Percentiles rank a stretch among this genome's conserved stretches.
phyloP scores from a whole-genome alignment of 2,113 vertebrate genomes.

The Leuciscus idus region DNA sequence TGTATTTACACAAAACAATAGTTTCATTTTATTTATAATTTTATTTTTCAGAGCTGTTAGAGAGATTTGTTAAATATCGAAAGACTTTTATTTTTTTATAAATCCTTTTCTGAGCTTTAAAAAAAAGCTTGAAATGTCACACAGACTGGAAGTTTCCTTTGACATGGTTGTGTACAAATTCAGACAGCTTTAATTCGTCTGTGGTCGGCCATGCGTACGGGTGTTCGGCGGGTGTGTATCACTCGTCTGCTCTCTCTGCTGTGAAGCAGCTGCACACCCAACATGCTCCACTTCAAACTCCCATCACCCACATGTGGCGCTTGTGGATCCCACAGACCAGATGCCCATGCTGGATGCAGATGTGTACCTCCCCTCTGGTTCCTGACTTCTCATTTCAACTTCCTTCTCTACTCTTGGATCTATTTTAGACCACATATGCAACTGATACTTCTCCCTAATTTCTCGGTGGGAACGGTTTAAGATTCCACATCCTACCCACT shows the following conservation, averaged over 20 bases:
- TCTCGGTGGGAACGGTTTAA: slow-evolving; percentile 10
- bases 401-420: slow-evolving; percentile 14
- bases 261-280: slow-evolving; percentile 20
- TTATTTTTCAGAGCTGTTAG: not conserved
- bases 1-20: no score
- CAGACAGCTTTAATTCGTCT: slow-evolving; percentile 27
- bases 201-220: not conserved
- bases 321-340: slow-evolving; percentile 8
- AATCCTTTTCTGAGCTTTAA: not conserved
- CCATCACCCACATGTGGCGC: not conserved
- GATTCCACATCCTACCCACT: not conserved
- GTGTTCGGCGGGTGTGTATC: not conserved
- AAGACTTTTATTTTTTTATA: not conserved
- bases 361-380: slow-evolving; percentile 15
- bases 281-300: slow-evolving; percentile 2
- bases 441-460: not conserved
- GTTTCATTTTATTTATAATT: not conserved
- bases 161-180: not conserved
- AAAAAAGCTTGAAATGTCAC: not conserved
- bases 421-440: slow-evolving; percentile 26
- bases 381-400: slow-evolving; percentile 26
- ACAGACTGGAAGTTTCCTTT: slow-evolving; percentile 16
- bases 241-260: not conserved
- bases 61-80: not conserved
- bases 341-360: slow-evolving; percentile 24